Percentiles rank a stretch among this genome's conserved stretches.
These are phyloP conservation scores for Sinosuthora webbiana DNA, from an alignment of 2,113 vertebrate species.

Conservation along the genomic window DNA sequence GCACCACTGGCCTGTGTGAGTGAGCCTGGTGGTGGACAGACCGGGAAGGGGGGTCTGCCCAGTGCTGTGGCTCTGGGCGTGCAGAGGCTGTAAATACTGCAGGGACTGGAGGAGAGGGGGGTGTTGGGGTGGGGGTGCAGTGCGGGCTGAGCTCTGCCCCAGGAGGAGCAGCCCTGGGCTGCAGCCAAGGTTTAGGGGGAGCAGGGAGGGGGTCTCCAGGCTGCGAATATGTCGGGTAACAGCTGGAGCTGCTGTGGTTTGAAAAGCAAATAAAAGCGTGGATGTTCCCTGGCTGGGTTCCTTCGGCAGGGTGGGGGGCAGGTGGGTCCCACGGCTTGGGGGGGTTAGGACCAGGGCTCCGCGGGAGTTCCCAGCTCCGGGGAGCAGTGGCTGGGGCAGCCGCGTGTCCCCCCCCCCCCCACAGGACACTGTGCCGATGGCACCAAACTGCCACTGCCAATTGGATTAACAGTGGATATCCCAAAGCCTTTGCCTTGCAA, in stretches of 20 bases:
- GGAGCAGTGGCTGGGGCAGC: background rate
- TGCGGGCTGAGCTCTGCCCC: background rate
- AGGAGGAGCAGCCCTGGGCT: background rate
- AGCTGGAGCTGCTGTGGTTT: background rate
- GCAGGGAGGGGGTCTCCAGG: background rate
- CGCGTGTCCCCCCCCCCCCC: accelerated
- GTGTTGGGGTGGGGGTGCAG: background rate
- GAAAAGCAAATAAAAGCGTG: slow-evolving; percentile 19
- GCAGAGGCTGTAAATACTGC: background rate
- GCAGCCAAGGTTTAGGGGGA: background rate
- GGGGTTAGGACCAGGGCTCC: background rate
- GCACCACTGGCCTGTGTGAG: background rate
- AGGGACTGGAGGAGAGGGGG: background rate
- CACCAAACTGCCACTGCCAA: background rate
- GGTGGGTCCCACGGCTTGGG: background rate
- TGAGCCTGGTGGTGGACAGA: background rate
- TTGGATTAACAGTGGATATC: slow-evolving; percentile 21
- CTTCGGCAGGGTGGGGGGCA: background rate
- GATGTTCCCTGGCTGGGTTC: background rate
- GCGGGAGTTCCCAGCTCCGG: background rate
- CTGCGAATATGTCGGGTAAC: background rate
- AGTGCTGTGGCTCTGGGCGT: background rate
- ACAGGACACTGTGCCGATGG: background rate
- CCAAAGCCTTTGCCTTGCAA: slow-evolving; percentile 25
- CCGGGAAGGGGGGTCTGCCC: background rate